Evolutionary conservation across 2,797 vertebrate genomes (phyloP), one percentile per base, ranked within the genome.

Genomic region (Serranus cabrilla): DNA sequence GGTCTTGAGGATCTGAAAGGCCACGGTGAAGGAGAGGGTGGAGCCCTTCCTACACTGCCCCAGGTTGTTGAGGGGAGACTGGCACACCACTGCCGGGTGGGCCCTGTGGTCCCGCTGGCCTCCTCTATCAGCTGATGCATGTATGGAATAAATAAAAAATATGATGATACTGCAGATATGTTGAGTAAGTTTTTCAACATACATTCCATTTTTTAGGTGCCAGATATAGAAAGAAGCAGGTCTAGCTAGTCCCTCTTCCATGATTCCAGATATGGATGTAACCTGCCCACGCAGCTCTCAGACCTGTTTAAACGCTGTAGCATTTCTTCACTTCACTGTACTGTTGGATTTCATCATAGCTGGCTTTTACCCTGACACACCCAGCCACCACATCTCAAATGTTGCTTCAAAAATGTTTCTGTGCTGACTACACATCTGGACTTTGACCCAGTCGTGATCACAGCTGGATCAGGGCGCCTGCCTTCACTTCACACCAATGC

Each of bases 41-140:
- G 96, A 97, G 84, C 96, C 97, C 69, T 96, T 97, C 39, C 92
- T 92, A 20, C 96, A 97, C 72, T 94, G 95, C 4, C 97, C 97
- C 21, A 97, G 89, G 83, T 96, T 95, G 84, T 91, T 97, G 71
- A 96, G 92, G 0, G 97, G 96, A 0, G 96, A 96, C 91, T 95
- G 96, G 79, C 97, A 98, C 18, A 98, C 95, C 6, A 97, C 92
- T 0, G 96, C 93, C n/a, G 20, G 45, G 18, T 47, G 60, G 60
- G 93, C 91, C 0, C 91, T 80, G 0, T 88, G 83, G 47, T 95
- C 94, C 25, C 93, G 89, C 18, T 90, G 93, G 50, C 91, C 83
- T 40, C 59, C 46, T 59, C 89, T 92, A 27, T 93, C 94, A 31
- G 94, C 96, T 96, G 82, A 49, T 21, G 11, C 14, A 45, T 1